Evolutionary conservation across 2,888 invertebrate species (phyloP).

Genomic region (Petrolisthes cinctipes): DNA sequence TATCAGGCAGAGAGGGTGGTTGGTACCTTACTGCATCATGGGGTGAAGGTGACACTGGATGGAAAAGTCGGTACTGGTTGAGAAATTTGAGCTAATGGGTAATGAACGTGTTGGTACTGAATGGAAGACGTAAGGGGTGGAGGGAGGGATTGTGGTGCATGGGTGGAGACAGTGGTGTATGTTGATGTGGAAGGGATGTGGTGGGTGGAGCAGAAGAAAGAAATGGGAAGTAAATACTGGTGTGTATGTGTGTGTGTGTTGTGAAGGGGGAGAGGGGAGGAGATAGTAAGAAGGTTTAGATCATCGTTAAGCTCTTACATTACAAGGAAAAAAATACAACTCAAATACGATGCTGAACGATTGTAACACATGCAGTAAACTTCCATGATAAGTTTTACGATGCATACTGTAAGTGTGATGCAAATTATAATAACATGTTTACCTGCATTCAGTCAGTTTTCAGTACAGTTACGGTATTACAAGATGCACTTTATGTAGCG

Average conservation of each 20-base stretch:
- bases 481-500: too few relatives aligned
- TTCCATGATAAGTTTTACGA: too few relatives aligned
- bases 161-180: background rate
- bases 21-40: background rate
- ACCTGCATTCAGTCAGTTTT: too few relatives aligned
- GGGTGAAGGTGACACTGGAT: background rate
- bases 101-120: background rate
- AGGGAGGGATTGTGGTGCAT: background rate
- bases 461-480: too few relatives aligned
- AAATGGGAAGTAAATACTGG: background rate
- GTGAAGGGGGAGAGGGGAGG: background rate
- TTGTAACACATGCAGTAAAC: too few relatives aligned
- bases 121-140: background rate
- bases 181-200: background rate
- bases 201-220: background rate
- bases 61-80: background rate
- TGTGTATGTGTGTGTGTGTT: conserved; percentile 2
- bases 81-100: background rate
- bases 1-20: too few relatives aligned
- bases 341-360: too few relatives aligned
- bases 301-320: too few relatives aligned
- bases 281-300: too few relatives aligned
- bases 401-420: too few relatives aligned
- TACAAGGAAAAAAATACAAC: too few relatives aligned
- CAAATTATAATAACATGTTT: too few relatives aligned